These are phyloP conservation scores for Lomographa bimaculata DNA, from an alignment of 2,888 invertebrate genomes.

Conservation along the genomic window DNA sequence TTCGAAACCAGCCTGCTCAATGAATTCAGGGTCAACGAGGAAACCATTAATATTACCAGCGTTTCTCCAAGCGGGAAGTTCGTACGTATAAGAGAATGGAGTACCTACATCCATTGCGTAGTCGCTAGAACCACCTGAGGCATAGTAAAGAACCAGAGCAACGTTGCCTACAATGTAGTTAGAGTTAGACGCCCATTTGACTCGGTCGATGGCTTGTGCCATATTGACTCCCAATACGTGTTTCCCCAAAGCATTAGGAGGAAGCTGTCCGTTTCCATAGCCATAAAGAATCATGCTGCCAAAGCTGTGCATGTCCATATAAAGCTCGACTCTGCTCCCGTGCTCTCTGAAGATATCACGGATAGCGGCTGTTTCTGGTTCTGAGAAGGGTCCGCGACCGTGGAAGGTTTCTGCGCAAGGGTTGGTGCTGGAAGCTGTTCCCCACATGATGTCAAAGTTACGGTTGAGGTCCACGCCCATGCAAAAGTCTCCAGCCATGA, in stretches of 20 bases:
- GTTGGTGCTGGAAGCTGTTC: constrained; percentile 66
- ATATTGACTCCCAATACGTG: constrained; percentile 62
- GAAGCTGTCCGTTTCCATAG: constrained; percentile 64
- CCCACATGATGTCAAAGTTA: constrained; percentile 89
- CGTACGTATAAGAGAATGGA: constrained; percentile 84
- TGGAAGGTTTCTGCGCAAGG: constrained; percentile 85
- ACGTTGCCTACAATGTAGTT: constrained; percentile 78
- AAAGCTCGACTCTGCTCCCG: constrained; percentile 81
- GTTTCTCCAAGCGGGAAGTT: constrained; percentile 79
- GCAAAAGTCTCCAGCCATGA: constrained; percentile 63
- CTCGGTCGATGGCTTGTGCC: constrained; percentile 69
- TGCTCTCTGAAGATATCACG: constrained; percentile 80
- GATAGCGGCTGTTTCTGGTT: constrained; percentile 85
- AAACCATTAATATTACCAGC: constrained; percentile 67
- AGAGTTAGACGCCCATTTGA: constrained; percentile 64
- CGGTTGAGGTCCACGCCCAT: constrained; percentile 89
- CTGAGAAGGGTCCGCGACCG: constrained; percentile 86
- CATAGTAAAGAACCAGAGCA: constrained; percentile 75
- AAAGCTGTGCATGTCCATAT: constrained; percentile 89
- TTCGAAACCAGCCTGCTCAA: constrained; percentile 82
- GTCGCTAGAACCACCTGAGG: constrained; percentile 86
- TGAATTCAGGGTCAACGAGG: constrained; percentile 79
- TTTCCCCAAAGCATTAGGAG: constrained; percentile 71
- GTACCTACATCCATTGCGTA: constrained; percentile 81
- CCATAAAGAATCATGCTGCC: constrained; percentile 84